These are phyloP conservation scores for Taurulus bubalis DNA, from an alignment of 2,113 vertebrate genomes.

Conservation along the genomic window DNA sequence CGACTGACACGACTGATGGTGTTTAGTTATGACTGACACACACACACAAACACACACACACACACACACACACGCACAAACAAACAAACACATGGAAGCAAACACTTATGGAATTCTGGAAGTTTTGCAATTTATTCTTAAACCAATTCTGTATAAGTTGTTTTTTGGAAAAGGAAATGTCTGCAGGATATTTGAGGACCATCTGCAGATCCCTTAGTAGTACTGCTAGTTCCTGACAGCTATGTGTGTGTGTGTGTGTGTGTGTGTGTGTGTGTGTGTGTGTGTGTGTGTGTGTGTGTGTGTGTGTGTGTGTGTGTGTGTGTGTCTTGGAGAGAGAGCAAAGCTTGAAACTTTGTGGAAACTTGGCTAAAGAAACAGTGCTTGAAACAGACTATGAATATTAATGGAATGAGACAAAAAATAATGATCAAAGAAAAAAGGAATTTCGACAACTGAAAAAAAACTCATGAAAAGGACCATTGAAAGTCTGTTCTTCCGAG, in stretches of 20 bases:
- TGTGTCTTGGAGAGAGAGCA: constrained; percentile 9
- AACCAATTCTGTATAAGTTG: constrained; percentile 72
- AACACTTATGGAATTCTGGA: constrained; percentile 57
- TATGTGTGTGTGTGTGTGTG: constrained; percentile 29
- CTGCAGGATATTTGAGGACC: constrained; percentile 77
- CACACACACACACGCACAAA: constrained; percentile 38
- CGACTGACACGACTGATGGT: constrained; percentile 75
- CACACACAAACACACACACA: constrained; percentile 35
- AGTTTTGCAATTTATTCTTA: constrained; percentile 74
- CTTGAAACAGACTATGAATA: not conserved
- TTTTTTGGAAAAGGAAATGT: constrained; percentile 78
- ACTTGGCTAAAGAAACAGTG: constrained; percentile 5
- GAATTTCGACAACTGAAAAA: not conserved
- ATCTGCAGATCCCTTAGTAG: constrained; percentile 70
- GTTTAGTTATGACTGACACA: constrained; percentile 68
- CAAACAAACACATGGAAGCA: constrained; percentile 41
- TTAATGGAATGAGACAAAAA: not conserved
- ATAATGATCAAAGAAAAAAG: not conserved
- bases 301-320: constrained; percentile 20
- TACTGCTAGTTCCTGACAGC: constrained; percentile 40
- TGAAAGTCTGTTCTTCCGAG: not conserved
- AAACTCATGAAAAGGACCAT: not conserved
- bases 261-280: constrained; percentile 24
- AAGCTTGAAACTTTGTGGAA: constrained; percentile 42
- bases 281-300: constrained; percentile 25